phyloP scores from a whole-genome alignment of 1,140 invertebrate species.

The Drosophila jambulina region DNA sequence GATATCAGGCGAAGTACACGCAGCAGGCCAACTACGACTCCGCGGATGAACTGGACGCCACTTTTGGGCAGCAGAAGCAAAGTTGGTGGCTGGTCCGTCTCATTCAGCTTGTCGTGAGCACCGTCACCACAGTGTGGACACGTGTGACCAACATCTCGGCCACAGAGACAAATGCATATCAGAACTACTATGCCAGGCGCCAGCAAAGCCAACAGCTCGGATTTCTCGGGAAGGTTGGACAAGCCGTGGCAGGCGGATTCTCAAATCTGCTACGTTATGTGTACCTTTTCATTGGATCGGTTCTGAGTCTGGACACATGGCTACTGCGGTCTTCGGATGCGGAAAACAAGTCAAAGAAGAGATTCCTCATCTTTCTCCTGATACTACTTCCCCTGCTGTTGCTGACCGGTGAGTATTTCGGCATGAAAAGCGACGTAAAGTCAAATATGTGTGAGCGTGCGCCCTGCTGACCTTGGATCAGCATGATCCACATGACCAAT shows the following conservation, averaged over 20 bases:
- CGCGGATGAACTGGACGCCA: conserved; percentile 73
- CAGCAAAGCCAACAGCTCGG: conserved; percentile 39
- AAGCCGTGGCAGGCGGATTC: conserved; percentile 50
- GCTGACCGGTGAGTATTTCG: conserved; percentile 85
- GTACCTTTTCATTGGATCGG: conserved; percentile 76
- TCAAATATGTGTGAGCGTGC: conserved; percentile 51
- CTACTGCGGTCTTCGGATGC: conserved; percentile 76
- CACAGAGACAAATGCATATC: conserved; percentile 54
- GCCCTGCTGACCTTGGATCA: conserved; percentile 46
- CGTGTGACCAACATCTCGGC: conserved; percentile 47
- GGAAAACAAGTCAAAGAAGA: conserved; percentile 75
- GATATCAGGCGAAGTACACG: conserved; percentile 64
- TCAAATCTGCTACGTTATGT: conserved; percentile 60
- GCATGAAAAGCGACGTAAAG: conserved; percentile 34
- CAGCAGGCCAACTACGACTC: conserved; percentile 74
- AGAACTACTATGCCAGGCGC: conserved; percentile 53
- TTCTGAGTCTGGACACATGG: conserved; percentile 86
- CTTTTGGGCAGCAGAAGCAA: conserved; percentile 43
- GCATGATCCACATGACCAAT: no score
- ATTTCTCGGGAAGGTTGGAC: conserved; percentile 8
- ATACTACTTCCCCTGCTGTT: conserved; percentile 85
- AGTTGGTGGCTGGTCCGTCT: conserved; percentile 71
- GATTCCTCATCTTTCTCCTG: conserved; percentile 82
- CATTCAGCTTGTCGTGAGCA: conserved; percentile 62
- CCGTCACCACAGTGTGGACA: conserved; percentile 58